phyloP scores from a whole-genome alignment of 35 echinoderm and acorn worm species.

The Heliocidaris erythrogramma region DNA sequence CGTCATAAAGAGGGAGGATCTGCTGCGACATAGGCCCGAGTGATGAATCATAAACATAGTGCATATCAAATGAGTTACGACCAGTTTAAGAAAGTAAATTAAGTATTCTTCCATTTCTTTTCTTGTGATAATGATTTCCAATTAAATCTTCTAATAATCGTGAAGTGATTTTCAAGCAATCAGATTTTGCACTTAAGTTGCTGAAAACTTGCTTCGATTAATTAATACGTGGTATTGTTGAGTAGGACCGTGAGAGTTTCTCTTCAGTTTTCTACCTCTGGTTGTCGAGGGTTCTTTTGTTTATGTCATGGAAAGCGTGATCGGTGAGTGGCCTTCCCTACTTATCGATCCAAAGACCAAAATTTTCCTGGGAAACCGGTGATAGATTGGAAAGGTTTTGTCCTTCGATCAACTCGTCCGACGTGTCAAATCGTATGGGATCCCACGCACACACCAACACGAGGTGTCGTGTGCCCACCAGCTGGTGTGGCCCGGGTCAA shows the following conservation, averaged over 20 bases:
- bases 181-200: background rate
- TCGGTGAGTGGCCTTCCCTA: background rate
- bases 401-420: background rate
- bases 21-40: background rate
- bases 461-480: background rate
- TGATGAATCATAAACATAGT: too few species aligned
- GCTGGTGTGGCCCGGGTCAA: background rate
- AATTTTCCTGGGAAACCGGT: background rate
- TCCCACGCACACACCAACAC: slow-evolving; percentile 6
- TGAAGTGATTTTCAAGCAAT: background rate
- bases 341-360: background rate
- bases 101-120: too few species aligned
- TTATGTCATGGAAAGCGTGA: slow-evolving; percentile 1
- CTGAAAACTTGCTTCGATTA: background rate
- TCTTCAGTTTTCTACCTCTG: background rate
- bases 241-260: background rate
- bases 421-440: background rate
- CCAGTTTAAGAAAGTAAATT: too few species aligned
- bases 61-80: too few species aligned
- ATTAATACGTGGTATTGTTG: background rate
- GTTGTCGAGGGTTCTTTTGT: background rate
- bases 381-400: slow-evolving; percentile 9
- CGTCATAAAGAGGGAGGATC: background rate
- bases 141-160: background rate
- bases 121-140: too few species aligned